A percentile compares a stretch with the other conserved stretches of the same genome.
Evolutionary conservation across 2,113 vertebrate genomes (phyloP).

Genomic region (Aythya baeri): DNA sequence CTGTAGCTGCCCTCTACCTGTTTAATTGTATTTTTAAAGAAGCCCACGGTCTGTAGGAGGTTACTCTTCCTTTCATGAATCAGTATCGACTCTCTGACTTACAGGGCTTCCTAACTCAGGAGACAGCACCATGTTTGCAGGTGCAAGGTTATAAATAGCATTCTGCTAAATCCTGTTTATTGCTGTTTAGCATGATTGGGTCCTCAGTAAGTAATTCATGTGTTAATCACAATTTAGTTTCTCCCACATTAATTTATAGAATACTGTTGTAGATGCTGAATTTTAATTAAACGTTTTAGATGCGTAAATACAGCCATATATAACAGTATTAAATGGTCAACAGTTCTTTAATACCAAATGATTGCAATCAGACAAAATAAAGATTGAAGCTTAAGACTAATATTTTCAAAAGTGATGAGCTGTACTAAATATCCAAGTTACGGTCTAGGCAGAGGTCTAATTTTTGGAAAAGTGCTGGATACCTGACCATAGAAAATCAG

Average conservation of each 20-base stretch:
- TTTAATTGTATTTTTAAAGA: neutral
- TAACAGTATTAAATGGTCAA: neutral
- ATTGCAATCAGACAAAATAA: neutral
- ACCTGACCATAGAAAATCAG: constrained; percentile 13
- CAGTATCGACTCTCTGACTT: neutral
- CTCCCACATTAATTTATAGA: constrained; percentile 60
- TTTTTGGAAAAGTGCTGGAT: constrained; percentile 51
- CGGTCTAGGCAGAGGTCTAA: neutral
- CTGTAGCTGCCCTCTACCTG: neutral
- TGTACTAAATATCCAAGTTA: neutral
- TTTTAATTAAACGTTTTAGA: constrained; percentile 48
- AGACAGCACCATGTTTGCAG: constrained; percentile 51
- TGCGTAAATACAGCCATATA: neutral
- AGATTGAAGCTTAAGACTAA: neutral
- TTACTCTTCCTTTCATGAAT: neutral
- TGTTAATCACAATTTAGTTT: constrained; percentile 51
- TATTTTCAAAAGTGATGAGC: neutral
- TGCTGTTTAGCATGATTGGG: constrained; percentile 34
- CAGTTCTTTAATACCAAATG: neutral
- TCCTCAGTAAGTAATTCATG: constrained; percentile 29
- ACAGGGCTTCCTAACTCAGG: constrained; percentile 71
- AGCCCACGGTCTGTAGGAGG: constrained; percentile 8
- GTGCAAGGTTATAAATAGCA: constrained; percentile 55
- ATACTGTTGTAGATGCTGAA: constrained; percentile 59
- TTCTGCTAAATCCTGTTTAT: constrained; percentile 61